Conservation (phyloP, 2,888 invertebrate genomes). For the Drosophila recens region DNA sequence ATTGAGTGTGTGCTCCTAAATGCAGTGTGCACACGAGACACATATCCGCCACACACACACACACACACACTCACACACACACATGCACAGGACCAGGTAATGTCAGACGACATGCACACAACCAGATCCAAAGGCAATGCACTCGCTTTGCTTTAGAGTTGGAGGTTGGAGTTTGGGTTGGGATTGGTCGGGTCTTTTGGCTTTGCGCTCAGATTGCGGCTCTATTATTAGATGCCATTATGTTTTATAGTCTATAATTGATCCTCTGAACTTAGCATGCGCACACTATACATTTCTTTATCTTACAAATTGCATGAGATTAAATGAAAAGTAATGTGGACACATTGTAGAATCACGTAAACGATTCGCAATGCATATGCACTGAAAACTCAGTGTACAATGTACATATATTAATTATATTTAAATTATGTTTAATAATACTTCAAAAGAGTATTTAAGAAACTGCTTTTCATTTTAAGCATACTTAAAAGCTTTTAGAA, state of each 20-base stretch:
- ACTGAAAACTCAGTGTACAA: neutral
- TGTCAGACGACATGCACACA: conserved; percentile 69
- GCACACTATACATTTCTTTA: conserved; percentile 70
- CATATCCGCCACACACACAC: conserved; percentile 49
- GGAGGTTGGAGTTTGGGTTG: conserved; percentile 11
- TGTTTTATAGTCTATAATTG: conserved; percentile 85
- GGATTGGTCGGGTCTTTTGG: conserved; percentile 41
- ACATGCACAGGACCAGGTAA: conserved; percentile 53
- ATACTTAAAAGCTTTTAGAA: no score
- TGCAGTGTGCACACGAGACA: conserved; percentile 59
- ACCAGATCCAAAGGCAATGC: conserved; percentile 21
- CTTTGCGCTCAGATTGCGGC: conserved; percentile 71
- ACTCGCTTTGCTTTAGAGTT: conserved; percentile 17
- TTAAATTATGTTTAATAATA: conserved; percentile 1
- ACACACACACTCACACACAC: conserved; percentile 13
- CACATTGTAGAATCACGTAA: conserved; percentile 50
- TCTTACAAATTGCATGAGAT: conserved; percentile 76
- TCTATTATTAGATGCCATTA: conserved; percentile 85
- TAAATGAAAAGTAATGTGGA: conserved; percentile 78
- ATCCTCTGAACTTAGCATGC: conserved; percentile 75
- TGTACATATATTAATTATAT: neutral
- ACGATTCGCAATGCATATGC: conserved; percentile 28
- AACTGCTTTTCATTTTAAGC: no score
- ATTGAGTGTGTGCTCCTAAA: conserved; percentile 47
- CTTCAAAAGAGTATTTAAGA: neutral